These are phyloP conservation scores for Sebastes baramenuke DNA, from an alignment of 2,797 vertebrate genomes.

Conservation along the genomic window DNA sequence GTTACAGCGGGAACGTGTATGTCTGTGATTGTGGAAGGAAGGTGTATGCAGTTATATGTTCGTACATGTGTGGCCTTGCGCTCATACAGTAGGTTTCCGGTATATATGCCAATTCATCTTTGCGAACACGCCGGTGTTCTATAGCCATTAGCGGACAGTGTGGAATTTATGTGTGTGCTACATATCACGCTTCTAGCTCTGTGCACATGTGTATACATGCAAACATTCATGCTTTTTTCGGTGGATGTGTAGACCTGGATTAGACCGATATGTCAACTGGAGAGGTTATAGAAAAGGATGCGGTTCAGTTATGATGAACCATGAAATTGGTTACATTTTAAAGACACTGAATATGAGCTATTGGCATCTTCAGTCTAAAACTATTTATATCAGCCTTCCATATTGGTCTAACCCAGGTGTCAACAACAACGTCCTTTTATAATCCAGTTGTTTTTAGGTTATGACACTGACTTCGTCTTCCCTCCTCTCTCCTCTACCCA, in stretches of 20 bases:
- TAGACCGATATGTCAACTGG: conserved; percentile 6
- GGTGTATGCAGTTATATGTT: background rate
- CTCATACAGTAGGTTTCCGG: background rate
- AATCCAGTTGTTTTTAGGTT: background rate
- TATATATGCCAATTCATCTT: background rate
- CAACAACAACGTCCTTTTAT: background rate
- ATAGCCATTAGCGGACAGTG: background rate
- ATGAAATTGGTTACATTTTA: background rate
- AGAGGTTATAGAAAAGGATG: background rate
- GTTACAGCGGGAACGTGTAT: background rate
- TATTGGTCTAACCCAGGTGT: conserved; percentile 20
- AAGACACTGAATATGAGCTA: background rate
- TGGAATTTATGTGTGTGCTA: background rate
- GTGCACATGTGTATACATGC: conserved; percentile 14
- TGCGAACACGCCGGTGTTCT: background rate
- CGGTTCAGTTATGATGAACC: background rate
- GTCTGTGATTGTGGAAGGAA: background rate
- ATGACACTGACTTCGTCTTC: conserved; percentile 28
- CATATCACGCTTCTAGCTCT: background rate
- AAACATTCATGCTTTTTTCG: conserved; percentile 1
- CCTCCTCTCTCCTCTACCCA: conserved; percentile 63
- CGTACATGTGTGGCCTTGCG: background rate
- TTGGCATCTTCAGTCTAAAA: background rate
- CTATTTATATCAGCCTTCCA: background rate
- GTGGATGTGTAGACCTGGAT: conserved; percentile 8